Percentiles rank a stretch among this genome's conserved stretches.
Conservation (phyloP, 2,113 vertebrate species). For the Phyllopteryx taeniolatus region DNA sequence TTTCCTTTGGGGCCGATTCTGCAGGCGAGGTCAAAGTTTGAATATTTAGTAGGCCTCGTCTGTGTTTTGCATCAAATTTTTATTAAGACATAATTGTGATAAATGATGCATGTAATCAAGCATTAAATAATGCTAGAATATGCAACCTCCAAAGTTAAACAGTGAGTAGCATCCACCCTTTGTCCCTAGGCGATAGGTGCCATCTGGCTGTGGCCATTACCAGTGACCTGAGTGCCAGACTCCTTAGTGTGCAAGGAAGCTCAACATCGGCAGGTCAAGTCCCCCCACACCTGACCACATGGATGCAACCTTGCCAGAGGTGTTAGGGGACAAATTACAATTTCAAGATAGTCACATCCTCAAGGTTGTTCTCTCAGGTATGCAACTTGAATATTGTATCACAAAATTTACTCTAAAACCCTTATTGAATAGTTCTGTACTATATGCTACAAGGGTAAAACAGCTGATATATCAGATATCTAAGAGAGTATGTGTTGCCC, state of each 20-base stretch:
- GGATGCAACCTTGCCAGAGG: slow-evolving; percentile 73
- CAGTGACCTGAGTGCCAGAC: slow-evolving; percentile 73
- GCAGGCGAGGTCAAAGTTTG: slow-evolving; percentile 72
- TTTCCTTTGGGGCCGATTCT: slow-evolving; percentile 56
- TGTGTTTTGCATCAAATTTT: slow-evolving; percentile 77
- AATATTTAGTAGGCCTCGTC: slow-evolving; percentile 70
- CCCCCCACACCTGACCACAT: slow-evolving; percentile 72
- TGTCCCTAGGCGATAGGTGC: slow-evolving; percentile 74
- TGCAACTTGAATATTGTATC: neutral
- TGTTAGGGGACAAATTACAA: slow-evolving; percentile 72
- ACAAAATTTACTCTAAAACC: neutral
- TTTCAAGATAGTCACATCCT: slow-evolving; percentile 45
- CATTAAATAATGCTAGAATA: slow-evolving; percentile 78
- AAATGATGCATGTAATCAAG: slow-evolving; percentile 81
- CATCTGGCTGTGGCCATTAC: slow-evolving; percentile 75
- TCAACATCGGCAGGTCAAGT: slow-evolving; percentile 71
- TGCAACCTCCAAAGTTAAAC: slow-evolving; percentile 75
- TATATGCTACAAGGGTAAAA: neutral
- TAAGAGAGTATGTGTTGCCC: no score
- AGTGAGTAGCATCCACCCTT: slow-evolving; percentile 71
- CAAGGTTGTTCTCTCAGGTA: slow-evolving; percentile 24
- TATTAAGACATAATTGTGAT: slow-evolving; percentile 81
- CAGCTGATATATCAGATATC: neutral
- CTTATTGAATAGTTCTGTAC: neutral
- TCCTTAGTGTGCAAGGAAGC: slow-evolving; percentile 73